These are phyloP conservation scores for Hemicordylus capensis DNA, from an alignment of 2,113 vertebrate genomes.

Conservation along the genomic window DNA sequence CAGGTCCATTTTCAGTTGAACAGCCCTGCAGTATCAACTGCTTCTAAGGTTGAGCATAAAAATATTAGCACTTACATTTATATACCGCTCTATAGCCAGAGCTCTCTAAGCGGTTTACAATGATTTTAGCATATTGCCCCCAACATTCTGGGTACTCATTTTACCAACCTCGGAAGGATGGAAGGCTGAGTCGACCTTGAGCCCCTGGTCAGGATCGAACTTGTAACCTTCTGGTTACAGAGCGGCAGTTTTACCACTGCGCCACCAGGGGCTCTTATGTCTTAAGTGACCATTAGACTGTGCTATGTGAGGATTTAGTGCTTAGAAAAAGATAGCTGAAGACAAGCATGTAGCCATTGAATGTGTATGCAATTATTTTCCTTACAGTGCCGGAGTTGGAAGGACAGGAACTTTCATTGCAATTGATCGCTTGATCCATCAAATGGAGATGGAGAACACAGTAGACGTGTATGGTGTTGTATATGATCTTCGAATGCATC, in stretches of 20 bases:
- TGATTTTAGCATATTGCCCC: too few relatives aligned
- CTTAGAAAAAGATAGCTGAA: neutral
- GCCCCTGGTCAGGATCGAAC: too few relatives aligned
- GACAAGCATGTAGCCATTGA: neutral
- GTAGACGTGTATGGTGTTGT: conserved; percentile 91
- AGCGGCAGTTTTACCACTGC: too few relatives aligned
- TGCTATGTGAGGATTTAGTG: neutral
- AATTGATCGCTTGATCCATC: conserved; percentile 90
- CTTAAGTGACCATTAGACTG: neutral
- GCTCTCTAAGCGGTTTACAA: too few relatives aligned
- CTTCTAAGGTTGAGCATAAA: too few relatives aligned
- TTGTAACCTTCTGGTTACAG: too few relatives aligned
- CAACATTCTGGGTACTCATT: too few relatives aligned
- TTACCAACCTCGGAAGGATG: too few relatives aligned
- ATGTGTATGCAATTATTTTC: neutral
- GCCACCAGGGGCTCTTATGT: too few relatives aligned
- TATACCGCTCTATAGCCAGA: too few relatives aligned
- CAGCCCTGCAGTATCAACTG: neutral
- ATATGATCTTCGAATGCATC: conserved; percentile 91
- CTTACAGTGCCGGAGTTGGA: conserved; percentile 91
- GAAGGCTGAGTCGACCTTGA: too few relatives aligned
- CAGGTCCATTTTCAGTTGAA: neutral
- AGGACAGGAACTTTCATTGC: conserved; percentile 95
- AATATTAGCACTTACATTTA: too few relatives aligned
- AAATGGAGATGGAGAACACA: conserved; percentile 88